Evolutionary conservation across 2,113 vertebrate species (phyloP).

Genomic region (Origma solitaria): DNA sequence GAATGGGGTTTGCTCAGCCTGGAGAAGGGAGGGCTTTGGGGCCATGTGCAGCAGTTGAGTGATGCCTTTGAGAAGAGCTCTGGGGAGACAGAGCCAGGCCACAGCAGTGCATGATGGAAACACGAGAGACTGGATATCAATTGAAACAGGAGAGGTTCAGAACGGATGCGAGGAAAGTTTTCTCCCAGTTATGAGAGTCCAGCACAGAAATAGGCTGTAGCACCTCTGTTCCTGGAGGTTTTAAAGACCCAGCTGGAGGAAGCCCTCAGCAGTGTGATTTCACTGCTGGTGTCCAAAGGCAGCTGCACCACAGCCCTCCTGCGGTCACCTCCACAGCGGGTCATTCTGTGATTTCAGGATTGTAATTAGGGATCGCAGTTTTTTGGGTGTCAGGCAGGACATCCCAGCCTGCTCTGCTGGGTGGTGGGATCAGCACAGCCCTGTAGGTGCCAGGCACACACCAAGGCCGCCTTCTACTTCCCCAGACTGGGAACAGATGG

Average conservation of each 20-base stretch:
- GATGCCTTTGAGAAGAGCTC: neutral
- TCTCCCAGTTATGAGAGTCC: neutral
- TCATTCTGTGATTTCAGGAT: neutral
- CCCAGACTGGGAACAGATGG: neutral
- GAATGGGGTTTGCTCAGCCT: neutral
- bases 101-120: neutral
- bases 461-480: neutral
- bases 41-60: neutral
- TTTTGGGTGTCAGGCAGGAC: neutral
- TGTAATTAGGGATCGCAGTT: neutral
- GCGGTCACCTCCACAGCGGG: neutral
- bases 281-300: neutral
- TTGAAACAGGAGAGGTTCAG: neutral
- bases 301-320: neutral
- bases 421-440: neutral
- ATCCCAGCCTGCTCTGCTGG: neutral
- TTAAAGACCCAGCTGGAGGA: neutral
- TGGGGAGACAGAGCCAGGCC: neutral
- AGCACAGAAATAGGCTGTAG: neutral
- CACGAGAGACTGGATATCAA: neutral
- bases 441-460: neutral
- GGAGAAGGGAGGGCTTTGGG: neutral
- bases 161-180: neutral
- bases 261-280: neutral
- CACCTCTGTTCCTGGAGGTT: neutral